Evolutionary conservation across 2,888 invertebrate genomes (phyloP).

Genomic region (Himalopsyche anomala): DNA sequence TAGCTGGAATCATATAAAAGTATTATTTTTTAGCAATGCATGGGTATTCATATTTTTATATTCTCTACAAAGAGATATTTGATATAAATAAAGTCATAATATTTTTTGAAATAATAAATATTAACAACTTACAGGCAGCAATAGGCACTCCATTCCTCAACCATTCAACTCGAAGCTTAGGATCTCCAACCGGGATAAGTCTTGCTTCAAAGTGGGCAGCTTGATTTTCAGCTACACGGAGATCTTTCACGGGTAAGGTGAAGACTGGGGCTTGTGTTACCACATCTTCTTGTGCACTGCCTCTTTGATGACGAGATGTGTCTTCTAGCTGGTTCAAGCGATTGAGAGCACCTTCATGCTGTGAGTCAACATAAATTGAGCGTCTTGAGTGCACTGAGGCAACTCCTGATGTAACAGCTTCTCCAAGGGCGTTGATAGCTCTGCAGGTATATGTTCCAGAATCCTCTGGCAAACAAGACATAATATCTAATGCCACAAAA

Average conservation of each 20-base stretch:
- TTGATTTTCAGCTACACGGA: slow-evolving; percentile 91
- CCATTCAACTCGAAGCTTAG: slow-evolving; percentile 95
- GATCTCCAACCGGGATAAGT: slow-evolving; percentile 95
- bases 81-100: slow-evolving; percentile 44
- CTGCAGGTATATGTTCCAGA: slow-evolving; percentile 96
- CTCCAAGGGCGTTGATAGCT: slow-evolving; percentile 93
- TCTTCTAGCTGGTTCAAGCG: slow-evolving; percentile 90
- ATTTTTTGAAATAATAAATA: slow-evolving; percentile 20
- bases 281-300: slow-evolving; percentile 85
- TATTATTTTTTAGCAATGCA: slow-evolving; percentile 52
- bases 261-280: slow-evolving; percentile 94
- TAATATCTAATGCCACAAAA: slow-evolving; percentile 96
- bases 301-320: slow-evolving; percentile 84
- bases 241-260: slow-evolving; percentile 92
- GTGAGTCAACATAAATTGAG: slow-evolving; percentile 91
- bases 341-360: slow-evolving; percentile 90
- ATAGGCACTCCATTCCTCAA: slow-evolving; percentile 93
- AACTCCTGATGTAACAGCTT: slow-evolving; percentile 94
- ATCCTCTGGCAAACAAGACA: slow-evolving; percentile 97
- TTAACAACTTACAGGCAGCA: slow-evolving; percentile 84
- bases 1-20: slow-evolving; percentile 76
- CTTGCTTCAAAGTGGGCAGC: slow-evolving; percentile 96
- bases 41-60: neutral
- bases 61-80: neutral
- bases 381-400: slow-evolving; percentile 89